phyloP scores from a whole-genome alignment of 2,888 invertebrate genomes.

The Syritta pipiens region DNA sequence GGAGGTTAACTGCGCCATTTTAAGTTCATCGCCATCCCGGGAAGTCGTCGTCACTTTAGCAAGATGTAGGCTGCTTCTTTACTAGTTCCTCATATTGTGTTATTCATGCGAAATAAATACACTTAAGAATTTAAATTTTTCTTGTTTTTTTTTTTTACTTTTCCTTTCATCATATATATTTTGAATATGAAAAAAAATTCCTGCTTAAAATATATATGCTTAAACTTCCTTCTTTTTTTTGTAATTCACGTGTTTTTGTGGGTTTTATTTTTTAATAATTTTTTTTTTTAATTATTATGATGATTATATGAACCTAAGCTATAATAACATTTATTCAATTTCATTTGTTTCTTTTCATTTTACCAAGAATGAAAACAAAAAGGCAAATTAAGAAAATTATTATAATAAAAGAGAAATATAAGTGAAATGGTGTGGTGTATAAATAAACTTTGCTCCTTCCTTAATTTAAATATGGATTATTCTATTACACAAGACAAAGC shows the following conservation, averaged over 20 bases:
- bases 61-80: no score
- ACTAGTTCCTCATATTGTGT: slow-evolving; percentile 2
- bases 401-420: slow-evolving; percentile 25
- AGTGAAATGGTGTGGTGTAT: slow-evolving; percentile 48
- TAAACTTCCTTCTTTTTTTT: slow-evolving; percentile 31
- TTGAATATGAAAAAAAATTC: slow-evolving; percentile 60
- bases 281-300: slow-evolving; percentile 52
- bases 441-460: slow-evolving; percentile 66
- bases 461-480: slow-evolving; percentile 47
- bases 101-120: slow-evolving; percentile 56
- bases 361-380: slow-evolving; percentile 13
- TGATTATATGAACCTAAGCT: slow-evolving; percentile 65
- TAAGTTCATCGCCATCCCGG: no score
- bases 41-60: no score
- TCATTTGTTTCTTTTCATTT: slow-evolving; percentile 40
- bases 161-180: slow-evolving; percentile 63
- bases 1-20: no score
- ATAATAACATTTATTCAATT: slow-evolving; percentile 53
- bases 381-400: slow-evolving; percentile 37
- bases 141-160: slow-evolving; percentile 49
- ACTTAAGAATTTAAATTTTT: slow-evolving; percentile 46
- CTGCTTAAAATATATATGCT: slow-evolving; percentile 62
- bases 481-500: slow-evolving; percentile 45
- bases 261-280: slow-evolving; percentile 37
- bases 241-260: slow-evolving; percentile 49